Base-by-base conservation (phyloP, 2,113 vertebrate species). In the Argyrosomus japonicus region DNA sequence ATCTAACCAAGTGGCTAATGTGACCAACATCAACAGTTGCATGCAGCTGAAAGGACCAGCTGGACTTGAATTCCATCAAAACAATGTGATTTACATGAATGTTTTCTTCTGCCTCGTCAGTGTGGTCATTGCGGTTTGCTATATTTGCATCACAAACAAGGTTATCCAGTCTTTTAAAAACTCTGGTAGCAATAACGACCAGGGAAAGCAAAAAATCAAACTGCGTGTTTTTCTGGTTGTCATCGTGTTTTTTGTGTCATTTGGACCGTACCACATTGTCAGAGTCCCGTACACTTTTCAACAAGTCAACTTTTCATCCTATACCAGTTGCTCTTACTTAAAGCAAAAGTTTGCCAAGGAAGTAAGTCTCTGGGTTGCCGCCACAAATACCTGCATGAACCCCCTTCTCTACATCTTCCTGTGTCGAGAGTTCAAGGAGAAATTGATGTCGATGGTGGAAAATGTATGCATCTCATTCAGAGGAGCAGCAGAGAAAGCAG, bases 371-470 rank as follows among this genome's bases (percentile, higher is more conserved):
- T 96, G 96, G 92, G 74, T 98, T 61, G 95, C 96, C 0, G 67
- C 95, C 67, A 95, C 94, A 1, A 98, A 97, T 57, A 68, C 96
- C 76, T 98, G 96, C 88, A 94, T 97, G 95, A 95, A 97, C 56
- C 97, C 97, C 0, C 82, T 97, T 6, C 96, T 98, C 84, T 98
- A 97, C 27, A 51, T 97, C 23, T 88, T 97, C 61, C 81, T 98
- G 71, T 98, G 97, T 86, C 95, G 92, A 68, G 95, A 95, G 13
- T 98, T 97, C 53, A 89, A 89, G n/a, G 92, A 96, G 17, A 96
- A 91, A 47, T 60, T 95, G 18, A 17, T 68, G 36, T 87, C 77
- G 1, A 78, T 92, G 83, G 23, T 86, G 50, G 58, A 73, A 75
- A 54, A 48, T 11, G 18, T 61, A 43, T n/a, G 58, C 0, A 12